A percentile compares a stretch with the other conserved stretches of the same genome.
These are phyloP conservation scores for Drosophila malerkotliana DNA, from an alignment of 1,140 invertebrate genomes.

Conservation along the genomic window DNA sequence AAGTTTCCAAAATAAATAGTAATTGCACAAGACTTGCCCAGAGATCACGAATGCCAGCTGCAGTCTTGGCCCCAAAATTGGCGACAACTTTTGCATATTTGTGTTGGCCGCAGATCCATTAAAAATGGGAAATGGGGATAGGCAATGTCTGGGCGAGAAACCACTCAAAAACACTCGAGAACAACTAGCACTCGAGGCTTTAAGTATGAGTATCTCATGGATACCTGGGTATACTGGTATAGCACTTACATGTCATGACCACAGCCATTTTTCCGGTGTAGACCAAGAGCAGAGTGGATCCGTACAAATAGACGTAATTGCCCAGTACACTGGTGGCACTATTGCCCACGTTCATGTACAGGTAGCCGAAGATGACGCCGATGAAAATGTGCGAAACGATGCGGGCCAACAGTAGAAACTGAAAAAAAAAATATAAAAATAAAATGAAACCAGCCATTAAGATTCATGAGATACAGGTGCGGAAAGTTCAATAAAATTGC, in stretches of 20 bases:
- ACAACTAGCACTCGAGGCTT: not conserved
- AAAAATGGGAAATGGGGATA: constrained; percentile 20
- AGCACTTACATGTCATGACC: constrained; percentile 95
- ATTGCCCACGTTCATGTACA: constrained; percentile 94
- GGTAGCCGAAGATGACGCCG: constrained; percentile 93
- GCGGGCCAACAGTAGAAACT: constrained; percentile 89
- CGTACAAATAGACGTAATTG: constrained; percentile 96
- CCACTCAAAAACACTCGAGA: constrained; percentile 29
- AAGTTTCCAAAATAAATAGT: constrained; percentile 36
- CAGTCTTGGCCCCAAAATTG: constrained; percentile 36
- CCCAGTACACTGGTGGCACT: constrained; percentile 93
- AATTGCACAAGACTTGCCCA: constrained; percentile 31
- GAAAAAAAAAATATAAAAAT: constrained; percentile 76
- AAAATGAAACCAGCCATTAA: not conserved
- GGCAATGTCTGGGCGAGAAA: not conserved
- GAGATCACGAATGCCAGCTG: constrained; percentile 11
- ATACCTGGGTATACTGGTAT: too few relatives aligned
- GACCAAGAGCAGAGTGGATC: constrained; percentile 94
- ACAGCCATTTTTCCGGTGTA: constrained; percentile 98
- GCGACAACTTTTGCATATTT: constrained; percentile 41
- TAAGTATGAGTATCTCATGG: constrained; percentile 14
- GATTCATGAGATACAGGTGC: constrained; percentile 4
- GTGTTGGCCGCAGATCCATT: constrained; percentile 1
- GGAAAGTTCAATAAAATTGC: not conserved
- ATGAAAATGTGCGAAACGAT: constrained; percentile 92